Conservation (phyloP, 2,888 invertebrate genomes). For the Pecten maximus region DNA sequence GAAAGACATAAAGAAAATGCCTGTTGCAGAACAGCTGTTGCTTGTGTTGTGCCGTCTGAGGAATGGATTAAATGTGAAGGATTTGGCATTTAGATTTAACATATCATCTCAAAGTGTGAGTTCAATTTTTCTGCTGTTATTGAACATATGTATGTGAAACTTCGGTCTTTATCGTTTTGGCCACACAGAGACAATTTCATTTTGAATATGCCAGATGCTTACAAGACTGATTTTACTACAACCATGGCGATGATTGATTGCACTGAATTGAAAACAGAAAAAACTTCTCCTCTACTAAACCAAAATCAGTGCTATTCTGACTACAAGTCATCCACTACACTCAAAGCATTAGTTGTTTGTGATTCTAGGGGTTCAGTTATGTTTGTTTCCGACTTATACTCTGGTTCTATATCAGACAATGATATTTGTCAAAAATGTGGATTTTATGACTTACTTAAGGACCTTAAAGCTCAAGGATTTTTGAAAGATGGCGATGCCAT, state of each 20-base stretch:
- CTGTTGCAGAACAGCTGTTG: too few relatives aligned
- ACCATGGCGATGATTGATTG: conserved; percentile 46
- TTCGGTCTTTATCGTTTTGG: conserved; percentile 37
- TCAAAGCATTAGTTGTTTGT: conserved; percentile 47
- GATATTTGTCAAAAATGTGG: conserved; percentile 44
- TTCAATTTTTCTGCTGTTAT: too few relatives aligned
- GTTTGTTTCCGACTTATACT: conserved; percentile 50
- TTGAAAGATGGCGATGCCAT: conserved; percentile 47
- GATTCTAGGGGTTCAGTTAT: conserved; percentile 53
- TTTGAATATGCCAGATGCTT: conserved; percentile 40
- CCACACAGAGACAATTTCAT: conserved; percentile 35
- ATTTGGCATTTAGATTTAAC: too few relatives aligned
- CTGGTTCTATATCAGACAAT: conserved; percentile 49
- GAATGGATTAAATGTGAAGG: too few relatives aligned
- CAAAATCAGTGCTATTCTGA: conserved; percentile 49
- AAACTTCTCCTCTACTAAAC: conserved; percentile 38
- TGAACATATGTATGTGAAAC: conserved; percentile 33
- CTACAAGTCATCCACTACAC: conserved; percentile 53
- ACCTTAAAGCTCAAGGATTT: conserved; percentile 33
- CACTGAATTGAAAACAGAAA: conserved; percentile 51
- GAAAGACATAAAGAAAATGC: too few relatives aligned
- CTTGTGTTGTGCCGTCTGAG: too few relatives aligned
- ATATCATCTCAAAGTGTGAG: too few relatives aligned
- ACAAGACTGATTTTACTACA: conserved; percentile 37
- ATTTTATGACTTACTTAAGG: conserved; percentile 36